Conservation (phyloP, 1,140 invertebrate species). For the Sitophilus oryzae region DNA sequence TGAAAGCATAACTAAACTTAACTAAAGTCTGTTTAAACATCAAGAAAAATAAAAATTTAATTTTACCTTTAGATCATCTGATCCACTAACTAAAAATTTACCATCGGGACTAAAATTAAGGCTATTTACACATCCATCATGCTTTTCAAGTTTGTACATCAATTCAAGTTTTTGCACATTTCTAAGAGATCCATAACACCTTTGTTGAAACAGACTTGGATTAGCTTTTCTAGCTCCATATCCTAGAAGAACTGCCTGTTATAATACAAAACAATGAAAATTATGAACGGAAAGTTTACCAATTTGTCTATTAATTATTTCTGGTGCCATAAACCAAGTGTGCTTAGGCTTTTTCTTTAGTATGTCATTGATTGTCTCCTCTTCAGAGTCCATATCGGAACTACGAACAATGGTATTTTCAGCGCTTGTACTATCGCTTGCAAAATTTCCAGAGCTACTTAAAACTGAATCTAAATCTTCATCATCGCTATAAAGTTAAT, state of each 20-base stretch:
- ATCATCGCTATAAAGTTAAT: background rate
- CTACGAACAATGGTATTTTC: constrained; percentile 30
- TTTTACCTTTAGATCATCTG: constrained; percentile 73
- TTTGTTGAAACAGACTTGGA: constrained; percentile 58
- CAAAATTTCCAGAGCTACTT: constrained; percentile 14
- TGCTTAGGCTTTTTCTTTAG: constrained; percentile 60
- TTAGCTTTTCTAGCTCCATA: constrained; percentile 46
- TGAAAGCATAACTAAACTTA: too few species aligned
- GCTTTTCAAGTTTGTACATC: constrained; percentile 69
- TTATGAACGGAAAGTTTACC: constrained; percentile 27
- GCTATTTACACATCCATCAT: constrained; percentile 87
- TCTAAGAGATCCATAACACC: constrained; percentile 76
- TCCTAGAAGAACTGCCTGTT: constrained; percentile 36
- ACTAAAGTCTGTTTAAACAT: too few species aligned
- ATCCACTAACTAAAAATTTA: constrained; percentile 75
- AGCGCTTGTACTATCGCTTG: constrained; percentile 32
- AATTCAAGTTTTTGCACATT: constrained; percentile 77
- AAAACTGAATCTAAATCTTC: constrained; percentile 1
- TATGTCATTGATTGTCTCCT: constrained; percentile 43
- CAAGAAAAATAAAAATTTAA: too few species aligned
- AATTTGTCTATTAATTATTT: constrained; percentile 56
- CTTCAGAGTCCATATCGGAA: constrained; percentile 43
- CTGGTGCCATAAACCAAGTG: constrained; percentile 58
- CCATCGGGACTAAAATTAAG: constrained; percentile 80
- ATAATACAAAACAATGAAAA: constrained; percentile 16